Percentiles rank a stretch among this genome's conserved stretches.
Evolutionary conservation across 2,888 invertebrate species (phyloP).

Genomic region (Mesorhabditis spiculigera): DNA sequence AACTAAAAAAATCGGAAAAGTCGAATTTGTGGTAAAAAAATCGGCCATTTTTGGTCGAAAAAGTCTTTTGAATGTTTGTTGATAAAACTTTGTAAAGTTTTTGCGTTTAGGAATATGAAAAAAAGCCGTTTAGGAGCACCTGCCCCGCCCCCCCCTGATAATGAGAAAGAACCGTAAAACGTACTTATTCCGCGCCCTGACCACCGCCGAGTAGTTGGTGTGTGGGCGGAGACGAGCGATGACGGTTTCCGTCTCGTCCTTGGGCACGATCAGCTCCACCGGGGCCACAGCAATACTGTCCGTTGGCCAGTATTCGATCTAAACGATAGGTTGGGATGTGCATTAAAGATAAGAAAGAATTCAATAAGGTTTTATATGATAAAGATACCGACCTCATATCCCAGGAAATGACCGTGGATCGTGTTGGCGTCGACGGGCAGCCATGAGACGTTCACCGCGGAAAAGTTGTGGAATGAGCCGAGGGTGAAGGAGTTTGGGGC

Average conservation of each 20-base stretch:
- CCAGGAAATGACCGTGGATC: slow-evolving; percentile 79
- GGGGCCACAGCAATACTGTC: slow-evolving; percentile 20
- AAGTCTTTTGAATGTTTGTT: no score
- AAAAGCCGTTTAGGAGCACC: no score
- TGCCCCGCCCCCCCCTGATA: no score
- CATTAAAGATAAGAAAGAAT: no score
- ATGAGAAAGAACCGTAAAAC: not conserved
- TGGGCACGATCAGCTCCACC: slow-evolving; percentile 63
- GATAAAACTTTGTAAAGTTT: no score
- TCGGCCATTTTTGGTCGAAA: no score
- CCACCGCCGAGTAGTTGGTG: slow-evolving; percentile 80
- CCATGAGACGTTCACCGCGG: slow-evolving; percentile 82
- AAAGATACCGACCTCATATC: slow-evolving; percentile 71
- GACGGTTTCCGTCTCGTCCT: slow-evolving; percentile 6
- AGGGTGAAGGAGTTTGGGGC: slow-evolving; percentile 81
- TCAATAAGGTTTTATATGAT: not conserved
- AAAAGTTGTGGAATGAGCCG: slow-evolving; percentile 74
- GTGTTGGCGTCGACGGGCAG: slow-evolving; percentile 76
- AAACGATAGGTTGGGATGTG: not conserved
- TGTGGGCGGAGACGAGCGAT: slow-evolving; percentile 66
- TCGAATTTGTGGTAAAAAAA: no score
- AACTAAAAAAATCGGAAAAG: no score
- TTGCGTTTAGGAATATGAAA: no score
- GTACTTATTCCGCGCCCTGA: slow-evolving; percentile 80
- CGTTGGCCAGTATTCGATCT: slow-evolving; percentile 49